Evolutionary conservation across 2,888 invertebrate genomes (phyloP).

Genomic region (Cryptocephalus primarius): DNA sequence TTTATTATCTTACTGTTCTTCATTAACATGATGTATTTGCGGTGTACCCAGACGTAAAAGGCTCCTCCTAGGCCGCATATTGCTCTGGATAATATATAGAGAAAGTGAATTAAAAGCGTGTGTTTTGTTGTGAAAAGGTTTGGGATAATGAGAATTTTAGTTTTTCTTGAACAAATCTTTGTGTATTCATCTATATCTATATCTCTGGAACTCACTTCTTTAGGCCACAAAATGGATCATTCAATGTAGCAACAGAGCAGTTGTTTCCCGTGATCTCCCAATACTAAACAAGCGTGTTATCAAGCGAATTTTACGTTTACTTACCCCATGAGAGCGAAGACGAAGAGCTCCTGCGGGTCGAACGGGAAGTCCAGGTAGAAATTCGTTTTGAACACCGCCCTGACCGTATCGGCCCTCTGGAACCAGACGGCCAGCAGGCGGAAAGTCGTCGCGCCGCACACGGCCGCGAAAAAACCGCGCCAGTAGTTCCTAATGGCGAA

Average conservation of each 20-base stretch:
- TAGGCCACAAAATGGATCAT: too few relatives aligned
- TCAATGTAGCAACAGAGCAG: too few relatives aligned
- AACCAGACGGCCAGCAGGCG: slow-evolving; percentile 91
- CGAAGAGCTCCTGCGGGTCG: slow-evolving; percentile 93
- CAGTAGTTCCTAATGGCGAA: slow-evolving; percentile 98
- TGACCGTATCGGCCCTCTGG: slow-evolving; percentile 84
- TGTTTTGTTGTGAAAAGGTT: too few relatives aligned
- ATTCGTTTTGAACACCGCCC: slow-evolving; percentile 86
- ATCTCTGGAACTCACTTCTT: too few relatives aligned
- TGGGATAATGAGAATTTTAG: too few relatives aligned
- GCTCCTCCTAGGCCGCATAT: slow-evolving; percentile 81
- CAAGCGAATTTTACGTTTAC: slow-evolving; percentile 11
- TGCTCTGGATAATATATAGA: slow-evolving; percentile 44
- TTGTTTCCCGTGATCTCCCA: too few relatives aligned
- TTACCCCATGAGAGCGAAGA: slow-evolving; percentile 87
- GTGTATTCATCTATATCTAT: too few relatives aligned
- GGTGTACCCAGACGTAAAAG: slow-evolving; percentile 82
- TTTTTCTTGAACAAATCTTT: too few relatives aligned
- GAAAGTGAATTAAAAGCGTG: too few relatives aligned
- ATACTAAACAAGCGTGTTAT: background rate
- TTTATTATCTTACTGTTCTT: slow-evolving; percentile 82
- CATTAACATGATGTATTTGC: slow-evolving; percentile 86
- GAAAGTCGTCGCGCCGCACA: slow-evolving; percentile 94
- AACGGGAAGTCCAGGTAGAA: slow-evolving; percentile 93
- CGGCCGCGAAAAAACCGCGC: slow-evolving; percentile 96